Base-by-base conservation (phyloP, 2,113 vertebrate genomes). In the Hyla sarda region DNA sequence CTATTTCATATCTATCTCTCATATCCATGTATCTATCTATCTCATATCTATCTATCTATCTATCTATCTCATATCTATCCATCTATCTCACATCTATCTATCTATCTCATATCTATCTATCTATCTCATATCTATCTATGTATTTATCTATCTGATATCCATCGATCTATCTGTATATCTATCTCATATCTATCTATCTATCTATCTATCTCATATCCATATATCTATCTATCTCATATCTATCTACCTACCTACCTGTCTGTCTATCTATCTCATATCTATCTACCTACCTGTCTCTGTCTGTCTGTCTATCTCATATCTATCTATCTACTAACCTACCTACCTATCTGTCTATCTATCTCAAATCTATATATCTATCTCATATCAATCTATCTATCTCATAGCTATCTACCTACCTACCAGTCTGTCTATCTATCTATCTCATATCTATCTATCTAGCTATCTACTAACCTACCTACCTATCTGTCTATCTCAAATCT, bases 351-450 rank as follows among this genome's bases (percentile, higher is more conserved):
- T 65, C 62, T 41, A 41, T 41, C 41, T 41, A 41, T 41, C 41
- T 41, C 3, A 5, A 3, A 58, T 58, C 47, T 54, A 54, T n/a
- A 2, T 58, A 25, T 60, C 23, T 60, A 60, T 60, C 58, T 25
- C 23, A n/a, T 8, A 19, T 7, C 3, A 19, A 60, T 60, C 58
- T 60, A 60, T 60, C 58, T 25, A 60, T 60, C n/a, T 25, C 2
- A 60, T 60, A n/a, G n/a, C 54, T 32, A 73, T 73, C 71, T 73
- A 41, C 45, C 71, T 65, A 65, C 28, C n/a, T 62, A 62, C 28
- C 58, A 25, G 28, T 62, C 58, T 62, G 28, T 65, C 60, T 65
- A 65, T 65, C 60, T 65, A 30, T 65, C 25, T 30, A 30, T 28
- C 25, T 65, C 13, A 10, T 65, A 16, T 65, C 60, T 65, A 65